These are phyloP conservation scores for Panzeria rudis DNA, from an alignment of 2,888 invertebrate genomes.

Conservation along the genomic window DNA sequence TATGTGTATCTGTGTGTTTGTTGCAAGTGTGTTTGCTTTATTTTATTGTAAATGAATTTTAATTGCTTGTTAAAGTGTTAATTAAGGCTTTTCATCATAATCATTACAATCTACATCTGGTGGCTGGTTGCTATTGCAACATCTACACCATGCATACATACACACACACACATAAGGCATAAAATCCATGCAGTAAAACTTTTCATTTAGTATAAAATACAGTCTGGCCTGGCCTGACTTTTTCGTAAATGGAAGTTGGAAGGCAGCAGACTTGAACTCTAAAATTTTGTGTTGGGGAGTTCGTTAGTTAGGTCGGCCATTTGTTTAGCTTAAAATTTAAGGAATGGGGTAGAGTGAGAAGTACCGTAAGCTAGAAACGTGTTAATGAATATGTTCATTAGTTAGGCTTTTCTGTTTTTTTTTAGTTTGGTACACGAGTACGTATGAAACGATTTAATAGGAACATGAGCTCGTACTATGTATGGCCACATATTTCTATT, in stretches of 20 bases:
- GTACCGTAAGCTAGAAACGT: background rate
- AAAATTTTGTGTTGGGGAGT: slow-evolving; percentile 21
- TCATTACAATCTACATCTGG: slow-evolving; percentile 62
- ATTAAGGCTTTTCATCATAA: slow-evolving; percentile 72
- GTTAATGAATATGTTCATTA: slow-evolving; percentile 19
- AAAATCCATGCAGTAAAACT: slow-evolving; percentile 4
- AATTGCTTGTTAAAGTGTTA: slow-evolving; percentile 73
- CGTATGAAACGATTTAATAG: slow-evolving; percentile 44
- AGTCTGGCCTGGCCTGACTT: background rate
- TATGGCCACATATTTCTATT: slow-evolving; percentile 40
- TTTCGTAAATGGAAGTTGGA: background rate
- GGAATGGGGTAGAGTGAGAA: background rate
- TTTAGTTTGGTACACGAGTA: background rate
- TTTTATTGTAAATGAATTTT: slow-evolving; percentile 70
- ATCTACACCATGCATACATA: background rate
- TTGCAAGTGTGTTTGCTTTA: slow-evolving; percentile 25
- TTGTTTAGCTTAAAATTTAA: background rate
- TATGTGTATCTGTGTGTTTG: background rate
- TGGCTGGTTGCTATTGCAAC: slow-evolving; percentile 34
- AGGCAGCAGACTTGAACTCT: slow-evolving; percentile 41
- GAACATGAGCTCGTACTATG: background rate
- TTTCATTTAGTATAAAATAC: slow-evolving; percentile 30
- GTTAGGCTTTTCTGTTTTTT: slow-evolving; percentile 1
- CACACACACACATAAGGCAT: background rate
- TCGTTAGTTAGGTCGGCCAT: slow-evolving; percentile 1